Percentiles rank a stretch among this genome's conserved stretches.
Conservation (phyloP, 2,888 invertebrate genomes). For the Noctua janthina region DNA sequence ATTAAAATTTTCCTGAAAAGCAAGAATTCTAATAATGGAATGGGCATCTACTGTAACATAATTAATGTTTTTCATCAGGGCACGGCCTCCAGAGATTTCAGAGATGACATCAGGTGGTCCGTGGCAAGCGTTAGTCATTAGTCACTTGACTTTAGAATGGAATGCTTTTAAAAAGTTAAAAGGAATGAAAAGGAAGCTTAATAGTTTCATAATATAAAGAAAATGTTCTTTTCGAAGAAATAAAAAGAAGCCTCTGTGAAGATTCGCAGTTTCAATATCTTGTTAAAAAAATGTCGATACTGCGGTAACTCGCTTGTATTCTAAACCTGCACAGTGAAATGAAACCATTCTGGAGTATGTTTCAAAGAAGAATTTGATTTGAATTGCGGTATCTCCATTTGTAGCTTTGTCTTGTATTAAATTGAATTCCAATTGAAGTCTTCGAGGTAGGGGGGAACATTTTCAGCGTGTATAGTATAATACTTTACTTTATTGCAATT, state of each 20-base stretch:
- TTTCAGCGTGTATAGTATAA: slow-evolving; percentile 56
- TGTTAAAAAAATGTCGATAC: slow-evolving; percentile 43
- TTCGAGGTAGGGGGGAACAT: slow-evolving; percentile 50
- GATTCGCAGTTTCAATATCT: slow-evolving; percentile 33
- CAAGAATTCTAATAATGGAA: slow-evolving; percentile 38
- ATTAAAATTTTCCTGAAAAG: slow-evolving; percentile 37
- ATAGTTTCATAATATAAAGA: slow-evolving; percentile 20
- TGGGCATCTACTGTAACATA: slow-evolving; percentile 34
- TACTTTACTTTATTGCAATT: slow-evolving; percentile 63
- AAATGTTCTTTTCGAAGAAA: slow-evolving; percentile 17
- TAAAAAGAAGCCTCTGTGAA: slow-evolving; percentile 1
- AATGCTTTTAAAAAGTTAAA: slow-evolving; percentile 31
- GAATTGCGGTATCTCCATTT: slow-evolving; percentile 62
- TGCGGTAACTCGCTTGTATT: slow-evolving; percentile 29
- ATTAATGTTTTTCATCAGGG: slow-evolving; percentile 41
- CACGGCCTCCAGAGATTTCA: slow-evolving; percentile 19
- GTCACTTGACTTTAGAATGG: slow-evolving; percentile 19
- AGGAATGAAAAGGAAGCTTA: slow-evolving; percentile 11
- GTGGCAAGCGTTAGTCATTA: slow-evolving; percentile 37
- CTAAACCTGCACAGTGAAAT: slow-evolving; percentile 40
- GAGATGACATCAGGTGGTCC: slow-evolving; percentile 31
- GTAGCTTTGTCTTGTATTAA: slow-evolving; percentile 63
- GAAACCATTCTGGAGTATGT: slow-evolving; percentile 52
- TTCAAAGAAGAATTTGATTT: slow-evolving; percentile 67
- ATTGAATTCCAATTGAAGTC: slow-evolving; percentile 70